phyloP scores from a whole-genome alignment of 2,888 invertebrate species.

The Spisula subtruncata region DNA sequence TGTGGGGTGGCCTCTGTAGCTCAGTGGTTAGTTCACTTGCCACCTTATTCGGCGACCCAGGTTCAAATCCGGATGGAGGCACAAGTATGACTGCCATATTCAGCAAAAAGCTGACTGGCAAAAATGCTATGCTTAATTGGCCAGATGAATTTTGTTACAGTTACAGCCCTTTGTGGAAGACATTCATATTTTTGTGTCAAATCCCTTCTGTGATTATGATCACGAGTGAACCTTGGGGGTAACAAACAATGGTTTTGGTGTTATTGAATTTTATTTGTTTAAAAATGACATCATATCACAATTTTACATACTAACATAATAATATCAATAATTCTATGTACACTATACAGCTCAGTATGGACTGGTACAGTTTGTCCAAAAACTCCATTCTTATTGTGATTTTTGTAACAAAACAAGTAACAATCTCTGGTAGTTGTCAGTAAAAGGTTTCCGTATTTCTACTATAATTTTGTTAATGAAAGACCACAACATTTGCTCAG shows the following conservation, averaged over 20 bases:
- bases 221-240: too few relatives aligned
- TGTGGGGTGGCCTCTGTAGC: too few relatives aligned
- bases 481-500: neutral
- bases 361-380: neutral
- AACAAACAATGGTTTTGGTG: neutral
- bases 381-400: neutral
- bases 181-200: too few relatives aligned
- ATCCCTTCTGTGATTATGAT: too few relatives aligned
- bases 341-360: conserved; percentile 31
- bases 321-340: conserved; percentile 43
- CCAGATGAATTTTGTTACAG: too few relatives aligned
- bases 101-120: too few relatives aligned
- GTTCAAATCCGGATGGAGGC: too few relatives aligned
- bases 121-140: too few relatives aligned
- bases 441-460: neutral
- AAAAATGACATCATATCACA: conserved; percentile 51
- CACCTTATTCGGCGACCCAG: too few relatives aligned
- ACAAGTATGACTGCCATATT: too few relatives aligned
- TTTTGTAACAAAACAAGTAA: neutral
- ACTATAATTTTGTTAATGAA: neutral
- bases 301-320: conserved; percentile 46
- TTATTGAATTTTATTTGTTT: conserved; percentile 40
- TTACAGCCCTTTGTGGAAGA: too few relatives aligned
- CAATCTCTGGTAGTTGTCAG: neutral
- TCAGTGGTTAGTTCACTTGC: too few relatives aligned